These are phyloP conservation scores for Phytoseiulus persimilis DNA, from an alignment of 2,888 invertebrate species.

Conservation along the genomic window DNA sequence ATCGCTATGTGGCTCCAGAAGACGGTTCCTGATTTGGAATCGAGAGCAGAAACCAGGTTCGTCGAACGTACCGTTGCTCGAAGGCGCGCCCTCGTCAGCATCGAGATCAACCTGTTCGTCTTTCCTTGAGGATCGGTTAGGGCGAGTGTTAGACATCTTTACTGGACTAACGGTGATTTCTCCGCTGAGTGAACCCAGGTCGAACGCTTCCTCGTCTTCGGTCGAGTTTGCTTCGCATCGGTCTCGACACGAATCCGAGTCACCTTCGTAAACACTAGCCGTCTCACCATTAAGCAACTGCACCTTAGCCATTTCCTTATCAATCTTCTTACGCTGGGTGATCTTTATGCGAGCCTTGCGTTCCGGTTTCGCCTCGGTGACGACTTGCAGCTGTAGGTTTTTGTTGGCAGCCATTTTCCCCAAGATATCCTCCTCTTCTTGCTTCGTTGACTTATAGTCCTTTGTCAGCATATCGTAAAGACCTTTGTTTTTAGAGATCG, in stretches of 20 bases:
- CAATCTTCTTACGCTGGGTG: slow-evolving; percentile 27
- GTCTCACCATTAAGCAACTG: slow-evolving; percentile 17
- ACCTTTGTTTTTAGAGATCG: slow-evolving; percentile 29
- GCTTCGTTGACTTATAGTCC: slow-evolving; percentile 19
- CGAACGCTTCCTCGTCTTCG: slow-evolving; percentile 27
- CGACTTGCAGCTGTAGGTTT: slow-evolving; percentile 34
- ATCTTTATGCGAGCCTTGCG: slow-evolving; percentile 38
- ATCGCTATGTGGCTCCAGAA: too few species aligned
- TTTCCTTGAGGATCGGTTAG: slow-evolving; percentile 11
- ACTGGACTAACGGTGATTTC: slow-evolving; percentile 37
- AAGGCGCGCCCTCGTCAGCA: slow-evolving; percentile 26
- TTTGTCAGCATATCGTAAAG: slow-evolving; percentile 36
- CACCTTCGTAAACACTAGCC: slow-evolving; percentile 15
- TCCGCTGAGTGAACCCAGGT: slow-evolving; percentile 16
- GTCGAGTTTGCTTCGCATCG: neutral
- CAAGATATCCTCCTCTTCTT: slow-evolving; percentile 11
- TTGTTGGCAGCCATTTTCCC: slow-evolving; percentile 25
- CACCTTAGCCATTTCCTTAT: slow-evolving; percentile 11
- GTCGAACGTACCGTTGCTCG: slow-evolving; percentile 24
- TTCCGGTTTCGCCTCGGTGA: slow-evolving; percentile 21
- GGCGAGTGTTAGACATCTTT: slow-evolving; percentile 12
- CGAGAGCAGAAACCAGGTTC: neutral
- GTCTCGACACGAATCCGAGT: neutral
- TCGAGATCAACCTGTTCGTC: slow-evolving; percentile 26
- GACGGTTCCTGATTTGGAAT: too few species aligned